Percentiles rank a stretch among this genome's conserved stretches.
Evolutionary conservation across 2,113 vertebrate species (phyloP).

Genomic region (Hucho hucho): DNA sequence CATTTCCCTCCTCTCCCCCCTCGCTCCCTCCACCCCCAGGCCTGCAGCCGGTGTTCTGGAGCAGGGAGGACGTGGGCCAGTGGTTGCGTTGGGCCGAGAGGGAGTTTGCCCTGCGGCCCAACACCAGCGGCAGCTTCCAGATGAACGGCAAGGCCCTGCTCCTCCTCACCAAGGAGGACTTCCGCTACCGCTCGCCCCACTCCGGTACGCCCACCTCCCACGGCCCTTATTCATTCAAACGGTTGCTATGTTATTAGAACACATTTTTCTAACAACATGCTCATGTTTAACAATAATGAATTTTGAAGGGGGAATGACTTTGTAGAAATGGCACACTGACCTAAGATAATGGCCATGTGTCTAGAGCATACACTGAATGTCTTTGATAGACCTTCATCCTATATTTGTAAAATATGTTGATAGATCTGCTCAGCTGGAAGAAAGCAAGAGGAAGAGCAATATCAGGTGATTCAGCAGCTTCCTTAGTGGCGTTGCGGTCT

Average conservation of each 20-base stretch:
- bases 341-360: too few relatives aligned
- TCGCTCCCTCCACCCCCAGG: constrained; percentile 63
- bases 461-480: constrained; percentile 24
- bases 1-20: too few relatives aligned
- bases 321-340: too few relatives aligned
- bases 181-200: constrained; percentile 93
- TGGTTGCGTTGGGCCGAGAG: constrained; percentile 97
- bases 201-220: constrained; percentile 76
- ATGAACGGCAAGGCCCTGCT: constrained; percentile 98
- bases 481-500: constrained; percentile 20
- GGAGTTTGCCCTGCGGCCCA: constrained; percentile 90
- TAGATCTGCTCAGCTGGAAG: not conserved
- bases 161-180: constrained; percentile 99
- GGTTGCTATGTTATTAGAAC: not conserved
- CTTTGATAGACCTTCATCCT: too few relatives aligned
- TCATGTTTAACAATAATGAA: not conserved
- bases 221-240: not conserved
- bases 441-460: not conserved
- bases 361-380: too few relatives aligned
- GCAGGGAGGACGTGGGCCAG: constrained; percentile 92
- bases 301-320: too few relatives aligned
- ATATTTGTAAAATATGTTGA: too few relatives aligned
- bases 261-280: too few relatives aligned
- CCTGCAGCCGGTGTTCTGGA: constrained; percentile 92
- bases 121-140: constrained; percentile 91